phyloP scores from a whole-genome alignment of 2,797 vertebrate genomes.

The Poeciliopsis infans region DNA sequence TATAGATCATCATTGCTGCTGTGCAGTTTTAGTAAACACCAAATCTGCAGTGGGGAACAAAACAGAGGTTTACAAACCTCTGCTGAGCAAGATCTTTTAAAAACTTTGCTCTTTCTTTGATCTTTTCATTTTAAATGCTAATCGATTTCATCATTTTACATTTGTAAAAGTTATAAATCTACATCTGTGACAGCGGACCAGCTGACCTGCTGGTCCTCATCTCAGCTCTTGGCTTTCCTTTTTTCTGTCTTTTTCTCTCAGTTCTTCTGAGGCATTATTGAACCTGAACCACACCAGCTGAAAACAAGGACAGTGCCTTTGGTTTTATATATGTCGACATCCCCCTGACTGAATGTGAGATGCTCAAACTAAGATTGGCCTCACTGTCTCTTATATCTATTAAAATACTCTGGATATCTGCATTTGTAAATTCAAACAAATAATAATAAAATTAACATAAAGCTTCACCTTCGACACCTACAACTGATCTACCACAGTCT shows the following conservation, averaged over 20 bases:
- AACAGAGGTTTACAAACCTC: conserved; percentile 69
- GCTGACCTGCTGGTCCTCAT: conserved; percentile 48
- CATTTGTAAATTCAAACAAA: conserved; percentile 16
- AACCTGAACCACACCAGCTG: conserved; percentile 88
- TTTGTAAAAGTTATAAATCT: conserved; percentile 78
- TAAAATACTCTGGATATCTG: conserved; percentile 37
- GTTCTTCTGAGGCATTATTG: conserved; percentile 85
- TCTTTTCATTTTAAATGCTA: conserved; percentile 69
- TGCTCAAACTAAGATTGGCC: conserved; percentile 63
- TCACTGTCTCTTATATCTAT: conserved; percentile 22
- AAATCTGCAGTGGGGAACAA: conserved; percentile 72
- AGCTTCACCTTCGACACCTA: not conserved
- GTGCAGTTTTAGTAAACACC: conserved; percentile 74
- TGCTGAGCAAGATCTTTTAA: conserved; percentile 60
- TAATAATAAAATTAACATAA: not conserved
- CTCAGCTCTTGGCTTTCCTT: conserved; percentile 52
- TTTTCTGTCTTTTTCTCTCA: conserved; percentile 70
- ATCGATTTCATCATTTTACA: conserved; percentile 64
- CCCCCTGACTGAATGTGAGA: conserved; percentile 62
- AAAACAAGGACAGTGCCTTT: conserved; percentile 89
- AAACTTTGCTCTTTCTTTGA: conserved; percentile 68
- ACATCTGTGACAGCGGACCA: conserved; percentile 71
- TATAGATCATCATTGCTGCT: conserved; percentile 71
- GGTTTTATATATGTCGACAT: conserved; percentile 77
- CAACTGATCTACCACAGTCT: not conserved